Evolutionary conservation across 1,140 invertebrate genomes (phyloP), one percentile per base, ranked within the genome.

Genomic region (Drosophila lacertosa): DNA sequence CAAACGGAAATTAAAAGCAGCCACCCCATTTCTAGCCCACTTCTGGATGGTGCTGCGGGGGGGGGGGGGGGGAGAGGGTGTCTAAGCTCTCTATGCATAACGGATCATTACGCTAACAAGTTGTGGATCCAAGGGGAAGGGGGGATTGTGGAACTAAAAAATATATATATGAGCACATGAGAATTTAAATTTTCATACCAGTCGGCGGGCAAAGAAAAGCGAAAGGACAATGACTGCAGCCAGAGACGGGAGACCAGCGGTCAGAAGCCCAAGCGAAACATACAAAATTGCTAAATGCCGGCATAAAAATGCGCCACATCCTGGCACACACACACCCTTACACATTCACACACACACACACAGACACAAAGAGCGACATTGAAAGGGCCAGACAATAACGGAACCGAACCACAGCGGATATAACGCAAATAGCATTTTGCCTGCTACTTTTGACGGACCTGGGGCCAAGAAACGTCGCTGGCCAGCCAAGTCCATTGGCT

Each of bases 101-200:
- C 77, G 77, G 73, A 77, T 81, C 77, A 81, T 81, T 81, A 81
- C 67, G 77, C 70, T 73, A 74, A 81, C 78, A 81, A 76, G 37
- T 58, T 47, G 16, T 29, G 18, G 26, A 26, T 7, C 13, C 0
- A 26, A 1, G 15, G 13, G 9, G 1, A 7, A 18, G 20, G 15
- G 39, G 5, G 7, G 32, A 15, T 16, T 6, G 16, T 29, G 20
- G 20, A 45, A 69, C 58, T 66, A 48, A 68, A 63, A 73, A 70
- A 53, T 54, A 69, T 40, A 53, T 54, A 69, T 40, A 74, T 53
- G 64, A 26, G 35, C 66, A 54, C 44, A 79, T 58, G 53, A 63
- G 62, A 60, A 80, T 76, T 68, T 55, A 37, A 68, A 68, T 83
- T 50, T 40, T 24, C 26, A 18, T 45, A 48, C 40, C 50, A 44